phyloP scores from a whole-genome alignment of 2,888 invertebrate species.

The Ectobius pallidus region DNA sequence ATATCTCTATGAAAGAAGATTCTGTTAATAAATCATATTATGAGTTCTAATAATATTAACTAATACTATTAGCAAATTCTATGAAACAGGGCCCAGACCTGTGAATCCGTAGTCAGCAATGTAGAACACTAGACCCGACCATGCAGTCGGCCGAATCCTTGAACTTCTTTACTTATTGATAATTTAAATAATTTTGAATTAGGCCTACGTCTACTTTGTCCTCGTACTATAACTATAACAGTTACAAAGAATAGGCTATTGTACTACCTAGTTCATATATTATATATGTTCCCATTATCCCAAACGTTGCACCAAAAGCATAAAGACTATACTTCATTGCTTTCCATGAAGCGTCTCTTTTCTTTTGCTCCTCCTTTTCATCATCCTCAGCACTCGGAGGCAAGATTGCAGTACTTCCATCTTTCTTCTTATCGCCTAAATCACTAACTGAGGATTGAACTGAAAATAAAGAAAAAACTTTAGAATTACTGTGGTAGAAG shows the following conservation, averaged over 20 bases:
- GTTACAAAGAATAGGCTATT: background rate
- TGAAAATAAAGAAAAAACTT: background rate
- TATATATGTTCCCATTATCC: slow-evolving; percentile 49
- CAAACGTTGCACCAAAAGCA: slow-evolving; percentile 51
- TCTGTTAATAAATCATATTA: too few species aligned
- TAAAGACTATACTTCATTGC: slow-evolving; percentile 66
- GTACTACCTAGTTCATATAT: slow-evolving; percentile 52
- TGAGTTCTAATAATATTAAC: too few species aligned
- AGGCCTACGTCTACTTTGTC: too few species aligned
- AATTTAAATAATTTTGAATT: too few species aligned
- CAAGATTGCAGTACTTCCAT: background rate
- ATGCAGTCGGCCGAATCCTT: too few species aligned
- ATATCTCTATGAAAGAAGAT: too few species aligned
- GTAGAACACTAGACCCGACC: too few species aligned
- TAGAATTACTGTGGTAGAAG: background rate
- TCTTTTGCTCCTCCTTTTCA: slow-evolving; percentile 60
- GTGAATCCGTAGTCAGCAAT: too few species aligned
- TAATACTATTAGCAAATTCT: too few species aligned
- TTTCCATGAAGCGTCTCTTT: slow-evolving; percentile 72
- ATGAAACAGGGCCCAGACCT: too few species aligned
- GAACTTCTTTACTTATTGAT: too few species aligned
- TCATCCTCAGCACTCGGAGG: slow-evolving; percentile 50
- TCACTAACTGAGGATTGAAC: background rate
- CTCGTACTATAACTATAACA: too few species aligned
- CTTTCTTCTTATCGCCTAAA: background rate